These are phyloP conservation scores for Lordiphosa mommai DNA, from an alignment of 1,140 invertebrate species.

Conservation along the genomic window DNA sequence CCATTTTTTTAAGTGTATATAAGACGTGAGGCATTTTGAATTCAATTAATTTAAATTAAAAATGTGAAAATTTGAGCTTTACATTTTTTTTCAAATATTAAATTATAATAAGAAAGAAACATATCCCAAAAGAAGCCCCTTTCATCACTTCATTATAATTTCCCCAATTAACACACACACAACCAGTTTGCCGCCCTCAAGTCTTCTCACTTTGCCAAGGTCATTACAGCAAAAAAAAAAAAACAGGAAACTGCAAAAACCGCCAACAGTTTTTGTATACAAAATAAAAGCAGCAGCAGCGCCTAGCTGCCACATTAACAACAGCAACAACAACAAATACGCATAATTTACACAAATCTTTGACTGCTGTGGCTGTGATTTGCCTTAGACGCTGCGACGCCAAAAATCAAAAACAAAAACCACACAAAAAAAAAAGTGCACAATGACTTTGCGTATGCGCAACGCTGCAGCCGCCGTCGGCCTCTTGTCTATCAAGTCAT, in stretches of 20 bases:
- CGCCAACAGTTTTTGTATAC: conserved; percentile 70
- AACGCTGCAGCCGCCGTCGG: conserved; percentile 32
- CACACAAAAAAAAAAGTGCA: not conserved
- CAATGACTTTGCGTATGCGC: conserved; percentile 64
- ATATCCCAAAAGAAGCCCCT: too few species aligned
- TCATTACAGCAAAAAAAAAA: conserved; percentile 24
- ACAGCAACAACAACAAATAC: conserved; percentile 30
- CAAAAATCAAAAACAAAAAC: conserved; percentile 29
- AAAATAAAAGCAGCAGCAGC: conserved; percentile 57
- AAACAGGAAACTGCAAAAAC: conserved; percentile 26
- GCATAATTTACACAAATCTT: conserved; percentile 66
- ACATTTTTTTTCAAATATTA: too few species aligned
- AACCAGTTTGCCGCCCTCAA: conserved; percentile 21
- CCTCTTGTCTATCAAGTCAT: conserved; percentile 73
- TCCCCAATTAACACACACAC: too few species aligned
- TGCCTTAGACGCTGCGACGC: conserved; percentile 53
- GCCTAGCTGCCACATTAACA: not conserved
- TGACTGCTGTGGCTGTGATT: conserved; percentile 19
- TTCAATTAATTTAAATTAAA: too few species aligned
- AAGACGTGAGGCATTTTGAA: too few species aligned
- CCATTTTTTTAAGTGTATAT: too few species aligned
- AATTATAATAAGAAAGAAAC: too few species aligned
- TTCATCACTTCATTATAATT: too few species aligned
- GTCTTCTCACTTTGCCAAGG: conserved; percentile 42
- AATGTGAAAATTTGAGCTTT: too few species aligned